Percentiles rank a stretch among this genome's conserved stretches.
Evolutionary conservation across 2,113 vertebrate genomes (phyloP).

Genomic region (Tichodroma muraria): DNA sequence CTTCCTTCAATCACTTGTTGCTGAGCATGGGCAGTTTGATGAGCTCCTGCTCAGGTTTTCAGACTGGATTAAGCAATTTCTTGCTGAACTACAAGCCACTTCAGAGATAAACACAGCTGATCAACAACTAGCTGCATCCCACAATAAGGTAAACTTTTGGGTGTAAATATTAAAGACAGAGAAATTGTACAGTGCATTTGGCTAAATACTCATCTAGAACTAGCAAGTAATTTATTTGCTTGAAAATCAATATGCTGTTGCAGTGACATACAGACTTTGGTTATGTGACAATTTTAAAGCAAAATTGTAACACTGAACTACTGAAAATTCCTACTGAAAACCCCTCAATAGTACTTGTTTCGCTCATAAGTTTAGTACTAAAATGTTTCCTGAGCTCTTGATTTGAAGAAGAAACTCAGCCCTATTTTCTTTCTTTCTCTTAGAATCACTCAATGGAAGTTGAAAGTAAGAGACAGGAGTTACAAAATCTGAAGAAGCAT

Average conservation of each 20-base stretch:
- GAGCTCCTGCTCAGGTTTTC: constrained; percentile 79
- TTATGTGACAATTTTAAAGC: not conserved
- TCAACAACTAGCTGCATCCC: constrained; percentile 68
- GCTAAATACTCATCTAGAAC: not conserved
- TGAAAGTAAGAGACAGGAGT: constrained; percentile 64
- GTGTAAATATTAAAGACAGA: not conserved
- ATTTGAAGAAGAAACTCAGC: not conserved
- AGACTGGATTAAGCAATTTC: constrained; percentile 85
- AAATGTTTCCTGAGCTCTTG: not conserved
- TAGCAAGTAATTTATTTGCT: not conserved
- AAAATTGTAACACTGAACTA: not conserved
- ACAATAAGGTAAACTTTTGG: constrained; percentile 78
- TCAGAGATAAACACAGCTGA: constrained; percentile 80
- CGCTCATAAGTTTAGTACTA: not conserved
- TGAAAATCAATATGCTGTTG: not conserved
- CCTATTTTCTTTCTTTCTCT: not conserved
- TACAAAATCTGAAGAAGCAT: constrained; percentile 72
- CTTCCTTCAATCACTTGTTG: constrained; percentile 76
- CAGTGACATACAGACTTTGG: not conserved
- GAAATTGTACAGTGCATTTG: not conserved
- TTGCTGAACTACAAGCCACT: constrained; percentile 77
- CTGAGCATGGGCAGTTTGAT: constrained; percentile 80
- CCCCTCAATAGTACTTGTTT: not conserved
- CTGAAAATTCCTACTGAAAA: not conserved
- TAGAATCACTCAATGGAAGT: constrained; percentile 79